These are phyloP conservation scores for Drosophila setifemur DNA, from an alignment of 1,140 invertebrate genomes.

Conservation along the genomic window DNA sequence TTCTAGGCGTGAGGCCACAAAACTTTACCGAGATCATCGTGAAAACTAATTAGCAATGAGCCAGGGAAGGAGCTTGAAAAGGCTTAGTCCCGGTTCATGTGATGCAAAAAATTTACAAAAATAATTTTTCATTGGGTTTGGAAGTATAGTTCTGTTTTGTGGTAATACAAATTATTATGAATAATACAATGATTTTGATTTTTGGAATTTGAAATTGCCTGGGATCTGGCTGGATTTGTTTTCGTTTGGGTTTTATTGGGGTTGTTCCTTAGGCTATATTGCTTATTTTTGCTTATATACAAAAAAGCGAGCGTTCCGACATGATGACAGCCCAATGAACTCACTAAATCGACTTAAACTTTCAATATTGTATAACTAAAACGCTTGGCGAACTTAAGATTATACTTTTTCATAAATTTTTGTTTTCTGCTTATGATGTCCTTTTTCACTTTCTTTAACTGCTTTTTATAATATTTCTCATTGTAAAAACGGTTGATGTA, in stretches of 20 bases:
- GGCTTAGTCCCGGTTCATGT: slow-evolving; percentile 45
- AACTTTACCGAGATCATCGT: slow-evolving; percentile 82
- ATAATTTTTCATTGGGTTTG: slow-evolving; percentile 49
- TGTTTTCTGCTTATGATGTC: slow-evolving; percentile 30
- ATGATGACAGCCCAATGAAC: slow-evolving; percentile 27
- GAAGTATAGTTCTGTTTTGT: slow-evolving; percentile 12
- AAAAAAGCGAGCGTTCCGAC: slow-evolving; percentile 26
- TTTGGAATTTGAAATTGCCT: slow-evolving; percentile 2
- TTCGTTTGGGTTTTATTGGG: neutral
- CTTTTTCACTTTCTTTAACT: slow-evolving; percentile 26
- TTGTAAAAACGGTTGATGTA: slow-evolving; percentile 57
- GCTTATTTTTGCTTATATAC: slow-evolving; percentile 28
- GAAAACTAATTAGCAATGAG: slow-evolving; percentile 81
- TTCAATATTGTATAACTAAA: slow-evolving; percentile 61
- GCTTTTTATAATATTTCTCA: slow-evolving; percentile 51
- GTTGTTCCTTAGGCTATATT: slow-evolving; percentile 28
- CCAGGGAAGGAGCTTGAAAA: slow-evolving; percentile 7
- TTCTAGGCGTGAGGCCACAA: slow-evolving; percentile 72
- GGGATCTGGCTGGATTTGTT: slow-evolving; percentile 12
- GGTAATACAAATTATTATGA: slow-evolving; percentile 26
- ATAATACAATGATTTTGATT: slow-evolving; percentile 25
- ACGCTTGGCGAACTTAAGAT: slow-evolving; percentile 72
- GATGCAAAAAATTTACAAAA: slow-evolving; percentile 79
- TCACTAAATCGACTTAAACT: slow-evolving; percentile 35
- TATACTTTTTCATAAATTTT: slow-evolving; percentile 57